phyloP scores from a whole-genome alignment of 1,140 invertebrate species.

The Coboldia fuscipes region DNA sequence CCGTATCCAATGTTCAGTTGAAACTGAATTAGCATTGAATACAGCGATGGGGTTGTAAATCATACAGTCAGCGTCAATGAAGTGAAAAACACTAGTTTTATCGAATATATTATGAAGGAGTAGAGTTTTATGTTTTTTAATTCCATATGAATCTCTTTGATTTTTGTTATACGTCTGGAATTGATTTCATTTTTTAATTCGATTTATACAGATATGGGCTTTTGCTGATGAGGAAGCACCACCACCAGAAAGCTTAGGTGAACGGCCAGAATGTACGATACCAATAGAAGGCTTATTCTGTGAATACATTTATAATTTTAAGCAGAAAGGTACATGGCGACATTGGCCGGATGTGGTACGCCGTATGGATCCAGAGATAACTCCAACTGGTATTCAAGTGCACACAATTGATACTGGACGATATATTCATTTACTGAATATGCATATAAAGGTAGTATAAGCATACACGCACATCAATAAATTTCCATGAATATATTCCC shows the following conservation, averaged over 20 bases:
- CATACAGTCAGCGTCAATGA: too few relatives aligned
- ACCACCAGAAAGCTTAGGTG: conserved; percentile 38
- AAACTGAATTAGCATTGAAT: too few relatives aligned
- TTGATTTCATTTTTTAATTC: neutral
- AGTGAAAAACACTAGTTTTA: too few relatives aligned
- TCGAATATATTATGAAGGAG: too few relatives aligned
- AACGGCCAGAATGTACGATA: conserved; percentile 40
- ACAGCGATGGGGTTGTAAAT: too few relatives aligned
- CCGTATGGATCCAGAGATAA: conserved; percentile 16
- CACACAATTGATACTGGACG: conserved; percentile 73
- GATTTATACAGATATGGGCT: neutral
- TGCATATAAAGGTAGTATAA: conserved; percentile 29
- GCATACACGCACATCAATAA: neutral
- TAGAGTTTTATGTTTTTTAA: conserved; percentile 20
- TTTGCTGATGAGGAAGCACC: conserved; percentile 32
- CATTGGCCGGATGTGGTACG: conserved; percentile 40
- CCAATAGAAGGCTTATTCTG: conserved; percentile 52
- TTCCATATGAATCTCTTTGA: neutral
- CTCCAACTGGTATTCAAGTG: conserved; percentile 23
- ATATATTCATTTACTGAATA: conserved; percentile 39
- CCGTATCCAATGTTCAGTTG: too few relatives aligned
- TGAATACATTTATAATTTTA: conserved; percentile 59
- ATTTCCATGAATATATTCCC: too few relatives aligned
- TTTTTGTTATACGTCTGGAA: neutral
- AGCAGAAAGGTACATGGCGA: conserved; percentile 58